These are phyloP conservation scores for Platyura marginata DNA, from an alignment of 1,140 invertebrate species.

Conservation along the genomic window DNA sequence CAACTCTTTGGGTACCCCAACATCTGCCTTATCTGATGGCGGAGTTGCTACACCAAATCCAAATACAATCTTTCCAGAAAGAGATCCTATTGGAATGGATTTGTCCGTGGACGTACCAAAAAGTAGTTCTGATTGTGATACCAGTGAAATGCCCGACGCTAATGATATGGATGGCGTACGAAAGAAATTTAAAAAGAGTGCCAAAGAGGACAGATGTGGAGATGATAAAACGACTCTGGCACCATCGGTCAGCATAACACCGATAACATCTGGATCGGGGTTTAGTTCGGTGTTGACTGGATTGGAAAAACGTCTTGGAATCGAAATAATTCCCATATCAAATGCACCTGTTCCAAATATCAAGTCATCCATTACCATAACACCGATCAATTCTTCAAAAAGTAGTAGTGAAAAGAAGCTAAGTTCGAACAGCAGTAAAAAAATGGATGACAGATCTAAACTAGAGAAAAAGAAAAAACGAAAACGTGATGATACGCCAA, in stretches of 20 bases:
- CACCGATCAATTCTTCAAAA: constrained; percentile 45
- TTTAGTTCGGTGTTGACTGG: constrained; percentile 38
- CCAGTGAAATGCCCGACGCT: background rate
- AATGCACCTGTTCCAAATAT: constrained; percentile 26
- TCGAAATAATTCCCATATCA: constrained; percentile 45
- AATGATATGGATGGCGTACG: background rate
- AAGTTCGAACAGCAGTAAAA: constrained; percentile 39
- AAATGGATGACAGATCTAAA: constrained; percentile 27
- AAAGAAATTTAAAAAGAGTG: background rate
- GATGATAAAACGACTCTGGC: constrained; percentile 40
- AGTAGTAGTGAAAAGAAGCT: constrained; percentile 31
- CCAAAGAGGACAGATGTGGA: constrained; percentile 14
- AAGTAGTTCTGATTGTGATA: background rate
- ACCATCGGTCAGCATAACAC: constrained; percentile 57
- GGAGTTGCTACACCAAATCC: constrained; percentile 2
- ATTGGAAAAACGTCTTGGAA: constrained; percentile 39
- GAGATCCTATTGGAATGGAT: background rate
- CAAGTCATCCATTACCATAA: constrained; percentile 57
- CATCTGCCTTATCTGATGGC: background rate
- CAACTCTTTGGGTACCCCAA: constrained; percentile 2
- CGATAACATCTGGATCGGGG: constrained; percentile 30
- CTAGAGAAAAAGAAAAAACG: constrained; percentile 68
- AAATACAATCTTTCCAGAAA: background rate
- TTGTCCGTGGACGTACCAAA: background rate
- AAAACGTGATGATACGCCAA: constrained; percentile 56